Base-by-base conservation (phyloP, 1,140 invertebrate genomes). In the Rhopalosiphum padi region DNA sequence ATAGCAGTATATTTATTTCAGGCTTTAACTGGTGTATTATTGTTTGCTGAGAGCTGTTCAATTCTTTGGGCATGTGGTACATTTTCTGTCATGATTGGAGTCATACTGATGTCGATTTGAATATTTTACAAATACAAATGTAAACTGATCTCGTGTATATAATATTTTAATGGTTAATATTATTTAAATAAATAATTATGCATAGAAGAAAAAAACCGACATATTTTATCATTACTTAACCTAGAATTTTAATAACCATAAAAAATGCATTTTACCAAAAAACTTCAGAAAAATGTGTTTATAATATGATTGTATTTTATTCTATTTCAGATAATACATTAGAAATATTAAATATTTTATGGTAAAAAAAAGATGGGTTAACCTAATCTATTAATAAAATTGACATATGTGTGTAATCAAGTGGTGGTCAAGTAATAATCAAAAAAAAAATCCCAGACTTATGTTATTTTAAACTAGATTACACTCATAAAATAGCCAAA, bases 31-130 rank as follows among this genome's bases (percentile, higher is more conserved):
- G 91, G 91, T 55, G 48, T 93, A 41, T 0, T 93, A 55, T 53
- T 93, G 48, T 93, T 93, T 55, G 91, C 43, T 37, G 91, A 93
- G 25, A 83, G 48, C 22, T 93, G 43, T 55, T 93, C 91, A 51
- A 30, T 93, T 25, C n/a, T 93, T 15, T 93, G 91, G 91, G 48
- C 48, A 6, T 93, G 91, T n/a, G 91, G 91, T 5, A 93, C 35
- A 18, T 25, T 93, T 41, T 93, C 51, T 7, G 48, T 93, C 15
- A 93, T 86, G 82, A 37, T 53, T 18, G 91, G 91, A 15, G 91
- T 86, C 6, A 85, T 93, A 86, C 41, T 93, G 7, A 93, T 93
- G 91, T 93, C 91, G 0, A 41, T 55, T 85, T 93, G 35, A 93
- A 46, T 35, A 25, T 91, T 43, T 43, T 23, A n/a, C 21, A 35